A percentile compares a stretch with the other conserved stretches of the same genome.
Evolutionary conservation across 2,888 invertebrate species (phyloP).

Genomic region (Rhagonycha lutea): DNA sequence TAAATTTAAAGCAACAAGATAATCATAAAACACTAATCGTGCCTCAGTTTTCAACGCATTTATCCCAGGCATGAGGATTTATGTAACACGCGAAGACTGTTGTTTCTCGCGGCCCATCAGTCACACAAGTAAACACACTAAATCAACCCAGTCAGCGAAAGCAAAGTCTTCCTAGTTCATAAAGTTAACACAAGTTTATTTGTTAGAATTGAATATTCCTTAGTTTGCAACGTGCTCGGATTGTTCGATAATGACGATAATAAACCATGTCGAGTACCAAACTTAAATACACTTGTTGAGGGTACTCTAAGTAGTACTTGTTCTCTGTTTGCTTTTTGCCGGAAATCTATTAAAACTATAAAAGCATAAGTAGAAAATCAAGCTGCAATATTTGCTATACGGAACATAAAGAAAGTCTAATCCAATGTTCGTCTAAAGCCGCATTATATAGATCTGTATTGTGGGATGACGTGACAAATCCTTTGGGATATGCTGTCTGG

Average conservation of each 20-base stretch:
- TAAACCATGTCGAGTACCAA: slow-evolving; percentile 45
- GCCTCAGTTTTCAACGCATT: slow-evolving; percentile 33
- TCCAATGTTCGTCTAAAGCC: slow-evolving; percentile 25
- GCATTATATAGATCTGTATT: slow-evolving; percentile 41
- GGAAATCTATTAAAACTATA: slow-evolving; percentile 20
- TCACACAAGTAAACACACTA: slow-evolving; percentile 51
- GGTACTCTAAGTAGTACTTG: slow-evolving; percentile 10
- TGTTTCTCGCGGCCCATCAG: slow-evolving; percentile 54
- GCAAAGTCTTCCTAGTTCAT: slow-evolving; percentile 51
- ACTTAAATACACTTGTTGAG: slow-evolving; percentile 16
- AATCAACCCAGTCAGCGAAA: slow-evolving; percentile 47
- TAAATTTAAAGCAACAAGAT: slow-evolving; percentile 30
- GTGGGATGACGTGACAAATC: slow-evolving; percentile 53
- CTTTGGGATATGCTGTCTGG: slow-evolving; percentile 44
- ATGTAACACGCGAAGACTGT: slow-evolving; percentile 55
- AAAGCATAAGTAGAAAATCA: slow-evolving; percentile 3
- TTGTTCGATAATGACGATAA: slow-evolving; percentile 51
- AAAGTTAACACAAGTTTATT: slow-evolving; percentile 52
- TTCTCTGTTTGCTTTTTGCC: slow-evolving; percentile 13
- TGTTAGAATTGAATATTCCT: slow-evolving; percentile 49
- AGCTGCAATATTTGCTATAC: slow-evolving; percentile 25
- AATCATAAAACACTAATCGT: slow-evolving; percentile 37
- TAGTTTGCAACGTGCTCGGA: slow-evolving; percentile 52
- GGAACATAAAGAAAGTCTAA: slow-evolving; percentile 28
- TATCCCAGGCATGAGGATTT: slow-evolving; percentile 42